Base-by-base conservation (phyloP, 2,888 invertebrate genomes). In the Argyresthia goedartella region DNA sequence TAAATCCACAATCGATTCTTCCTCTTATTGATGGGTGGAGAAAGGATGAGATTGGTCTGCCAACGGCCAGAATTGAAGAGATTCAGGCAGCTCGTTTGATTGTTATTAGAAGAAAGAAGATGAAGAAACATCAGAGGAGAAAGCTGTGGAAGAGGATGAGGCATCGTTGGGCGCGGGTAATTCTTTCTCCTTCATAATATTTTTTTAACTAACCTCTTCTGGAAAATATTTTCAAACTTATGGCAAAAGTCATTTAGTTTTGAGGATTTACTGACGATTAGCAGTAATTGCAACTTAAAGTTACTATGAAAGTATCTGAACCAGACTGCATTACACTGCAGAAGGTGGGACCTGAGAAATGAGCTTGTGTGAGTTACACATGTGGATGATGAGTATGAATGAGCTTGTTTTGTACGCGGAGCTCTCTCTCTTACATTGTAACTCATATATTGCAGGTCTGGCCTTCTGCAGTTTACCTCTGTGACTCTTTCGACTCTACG, bases 71-170 rank as follows among this genome's bases (percentile, higher is more conserved):
- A 3, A 71, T 75, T 51, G 82, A 88, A 49, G 91, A 92, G 66
- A 93, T 92, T 66, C 89, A 91, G 64, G 95, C 95, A 0, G 89
- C 88, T 0, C 84, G 93, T 51, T 74, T 95, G 54, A 91, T 95
- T 58, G 91, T 93, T 0, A 95, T 95, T 39, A 87, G 96, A 49
- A 86, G 91, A 50, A 89, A 90, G 52, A 96, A 96, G 78, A 96
- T 97, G 94, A 95, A 92, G 73, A 95, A 92, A 62, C 96, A 96
- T 67, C 93, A 95, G 71, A 80, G 93, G 47, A 92, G 80, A 71
- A 96, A 96, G 75, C 79, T 95, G 52, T 88, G 93, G 58, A 95
- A 93, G 69, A 90, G 87, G 64, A 93, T 95, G 93, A 91, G 91
- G 63, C 92, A 90, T 71, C 89, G 89, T 56, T 92, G 92, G 91